Evolutionary conservation across 1,140 invertebrate genomes (phyloP).

Genomic region (Lethrus apterus): DNA sequence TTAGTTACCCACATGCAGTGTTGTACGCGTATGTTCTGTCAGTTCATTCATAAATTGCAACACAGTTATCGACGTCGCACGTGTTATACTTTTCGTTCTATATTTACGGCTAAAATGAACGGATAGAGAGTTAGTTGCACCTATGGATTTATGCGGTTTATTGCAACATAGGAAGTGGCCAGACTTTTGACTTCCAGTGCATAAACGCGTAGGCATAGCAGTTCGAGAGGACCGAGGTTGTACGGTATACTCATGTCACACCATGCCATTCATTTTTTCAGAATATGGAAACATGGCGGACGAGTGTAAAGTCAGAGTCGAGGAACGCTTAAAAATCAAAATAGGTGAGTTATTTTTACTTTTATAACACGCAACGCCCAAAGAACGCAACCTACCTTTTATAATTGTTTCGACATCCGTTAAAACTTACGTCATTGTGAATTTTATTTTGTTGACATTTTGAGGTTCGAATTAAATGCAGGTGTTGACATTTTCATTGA

Average conservation of each 20-base stretch:
- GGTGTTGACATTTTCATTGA: constrained; percentile 29
- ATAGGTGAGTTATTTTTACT: constrained; percentile 60
- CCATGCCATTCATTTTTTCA: constrained; percentile 31
- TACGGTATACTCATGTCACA: constrained; percentile 23
- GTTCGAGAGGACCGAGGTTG: constrained; percentile 8
- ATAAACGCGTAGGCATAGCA: constrained; percentile 10
- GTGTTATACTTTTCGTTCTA: constrained; percentile 12
- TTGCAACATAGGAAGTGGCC: constrained; percentile 22
- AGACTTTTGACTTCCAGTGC: constrained; percentile 15
- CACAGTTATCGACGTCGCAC: constrained; percentile 16
- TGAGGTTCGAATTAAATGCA: constrained; percentile 26
- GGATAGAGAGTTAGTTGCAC: no score
- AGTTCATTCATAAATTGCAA: constrained; percentile 20
- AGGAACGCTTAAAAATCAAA: constrained; percentile 81
- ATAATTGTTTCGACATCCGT: constrained; percentile 3
- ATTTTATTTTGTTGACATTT: constrained; percentile 31
- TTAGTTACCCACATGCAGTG: constrained; percentile 21
- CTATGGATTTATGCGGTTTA: constrained; percentile 14
- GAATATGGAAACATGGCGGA: constrained; percentile 68
- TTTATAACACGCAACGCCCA: neutral
- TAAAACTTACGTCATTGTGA: constrained; percentile 6
- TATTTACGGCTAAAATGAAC: no score
- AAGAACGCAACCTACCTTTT: neutral
- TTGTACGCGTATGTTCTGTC: constrained; percentile 19
- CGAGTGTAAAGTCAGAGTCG: constrained; percentile 74